Evolutionary conservation across 2,888 invertebrate species (phyloP), one percentile per base, ranked within the genome.

Genomic region (Tetropium fuscum): DNA sequence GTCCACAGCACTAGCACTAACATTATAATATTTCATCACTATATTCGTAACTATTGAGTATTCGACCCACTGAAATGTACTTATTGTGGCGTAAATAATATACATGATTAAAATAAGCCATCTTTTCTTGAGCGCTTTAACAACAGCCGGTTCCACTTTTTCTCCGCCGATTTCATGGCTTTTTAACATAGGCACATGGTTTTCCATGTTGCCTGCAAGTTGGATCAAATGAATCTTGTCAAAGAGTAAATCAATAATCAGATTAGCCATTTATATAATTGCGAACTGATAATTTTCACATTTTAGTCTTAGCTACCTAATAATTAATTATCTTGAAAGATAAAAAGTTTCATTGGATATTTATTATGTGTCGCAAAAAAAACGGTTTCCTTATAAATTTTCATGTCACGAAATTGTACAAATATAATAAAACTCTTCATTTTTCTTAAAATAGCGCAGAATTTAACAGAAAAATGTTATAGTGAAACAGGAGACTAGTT

Each of bases 51-150:
- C 95, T 77, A 97, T 96, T 76, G 93, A 91, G 85, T 95, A 94
- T 83, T 97, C 93, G 71, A 96, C 92, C 97, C 97, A 98, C 82
- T 98, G 97, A 85, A 94, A 90, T 49, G 95, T 89, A 80, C 95
- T 97, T 53, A 92, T 89, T 55, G 93, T 90, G 8, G 96, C 95
- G 79, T 93, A 93, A 47, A 93, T 79, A 8, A 93, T 90, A 82
- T 96, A 98, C 69, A 97, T 87, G 53, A 86, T 83, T 68, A 97
- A 83, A 74, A 96, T 90, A 58, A 92, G 80, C 94, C 95, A 97
- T 83, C 97, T 84, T 64, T 88, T 84, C 44, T 85, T 87, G 79
- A 87, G 92, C 47, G 90, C 87, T 73, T 84, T 86, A 74, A 87
- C 57, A 2, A 59, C 34, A 2, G 58, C 34, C 2, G 63, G 65